Percentiles rank a stretch among this genome's conserved stretches.
These are phyloP conservation scores for Malthinus seriepunctatus DNA, from an alignment of 2,888 invertebrate genomes.

Conservation along the genomic window DNA sequence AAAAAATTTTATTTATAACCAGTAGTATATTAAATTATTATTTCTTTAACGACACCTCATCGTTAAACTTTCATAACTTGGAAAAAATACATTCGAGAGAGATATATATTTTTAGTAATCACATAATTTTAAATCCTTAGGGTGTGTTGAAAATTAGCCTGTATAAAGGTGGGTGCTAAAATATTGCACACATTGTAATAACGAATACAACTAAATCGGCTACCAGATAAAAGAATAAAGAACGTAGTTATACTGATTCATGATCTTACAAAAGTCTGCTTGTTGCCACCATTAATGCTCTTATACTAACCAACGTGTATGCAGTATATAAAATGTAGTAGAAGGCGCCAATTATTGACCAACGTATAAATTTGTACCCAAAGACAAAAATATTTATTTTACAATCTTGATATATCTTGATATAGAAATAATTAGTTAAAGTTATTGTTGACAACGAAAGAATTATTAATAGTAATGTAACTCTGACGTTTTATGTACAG, in stretches of 20 bases:
- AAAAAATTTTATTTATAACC: no score
- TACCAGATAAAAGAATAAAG: slow-evolving; percentile 50
- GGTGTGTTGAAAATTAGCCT: slow-evolving; percentile 34
- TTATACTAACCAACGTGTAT: slow-evolving; percentile 43
- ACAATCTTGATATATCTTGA: slow-evolving; percentile 25
- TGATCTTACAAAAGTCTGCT: slow-evolving; percentile 41
- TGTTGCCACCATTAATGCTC: slow-evolving; percentile 48
- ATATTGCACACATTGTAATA: slow-evolving; percentile 43
- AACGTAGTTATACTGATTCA: slow-evolving; percentile 49
- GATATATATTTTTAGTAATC: slow-evolving; percentile 15
- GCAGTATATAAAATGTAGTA: no score
- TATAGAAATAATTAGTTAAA: slow-evolving; percentile 23
- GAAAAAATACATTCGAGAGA: no score
- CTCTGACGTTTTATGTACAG: background rate
- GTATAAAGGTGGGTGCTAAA: slow-evolving; percentile 45
- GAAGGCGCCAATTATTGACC: slow-evolving; percentile 49
- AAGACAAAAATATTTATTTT: slow-evolving; percentile 28
- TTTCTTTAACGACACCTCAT: no score
- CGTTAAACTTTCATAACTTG: no score
- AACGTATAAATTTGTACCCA: slow-evolving; percentile 44
- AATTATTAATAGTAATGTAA: background rate
- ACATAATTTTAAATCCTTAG: slow-evolving; percentile 20
- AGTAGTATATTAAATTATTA: no score
- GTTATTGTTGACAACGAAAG: background rate
- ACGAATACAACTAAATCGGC: slow-evolving; percentile 47